A percentile compares a stretch with the other conserved stretches of the same genome.
phyloP scores from a whole-genome alignment of 2,113 vertebrate genomes.

The Ranitomeya imitator region DNA sequence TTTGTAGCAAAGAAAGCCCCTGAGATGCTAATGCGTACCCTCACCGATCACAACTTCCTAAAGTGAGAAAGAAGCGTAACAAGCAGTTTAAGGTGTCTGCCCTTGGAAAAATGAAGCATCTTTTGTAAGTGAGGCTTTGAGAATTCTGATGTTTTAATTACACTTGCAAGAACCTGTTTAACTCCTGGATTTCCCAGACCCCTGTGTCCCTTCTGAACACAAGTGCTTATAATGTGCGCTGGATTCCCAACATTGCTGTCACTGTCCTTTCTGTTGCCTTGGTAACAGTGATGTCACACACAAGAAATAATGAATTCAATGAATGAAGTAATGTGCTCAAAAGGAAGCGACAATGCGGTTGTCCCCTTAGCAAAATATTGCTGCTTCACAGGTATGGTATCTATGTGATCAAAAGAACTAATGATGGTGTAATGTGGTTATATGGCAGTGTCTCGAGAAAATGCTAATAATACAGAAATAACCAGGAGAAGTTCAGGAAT shows the following conservation, averaged over 20 bases:
- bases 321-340: conserved; percentile 26
- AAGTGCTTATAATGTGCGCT: not conserved
- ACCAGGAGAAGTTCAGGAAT: not conserved
- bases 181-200: conserved; percentile 9
- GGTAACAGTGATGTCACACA: conserved; percentile 37
- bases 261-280: conserved; percentile 36
- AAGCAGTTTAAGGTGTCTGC: too few species aligned
- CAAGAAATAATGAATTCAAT: conserved; percentile 30
- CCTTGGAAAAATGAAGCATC: not conserved
- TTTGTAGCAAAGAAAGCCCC: not conserved
- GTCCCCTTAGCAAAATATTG: conserved; percentile 9
- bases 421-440: not conserved
- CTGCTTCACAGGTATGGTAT: not conserved
- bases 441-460: not conserved
- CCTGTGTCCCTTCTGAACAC: conserved; percentile 1
- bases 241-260: not conserved
- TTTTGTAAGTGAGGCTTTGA: not conserved
- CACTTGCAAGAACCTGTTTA: not conserved
- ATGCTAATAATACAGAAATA: not conserved
- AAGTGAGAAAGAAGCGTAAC: not conserved
- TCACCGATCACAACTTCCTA: not conserved
- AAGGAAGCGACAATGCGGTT: not conserved
- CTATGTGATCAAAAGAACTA: not conserved
- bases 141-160: not conserved
- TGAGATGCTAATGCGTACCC: not conserved